Conservation (phyloP, 1,140 invertebrate species). For the Ericerus pela region DNA sequence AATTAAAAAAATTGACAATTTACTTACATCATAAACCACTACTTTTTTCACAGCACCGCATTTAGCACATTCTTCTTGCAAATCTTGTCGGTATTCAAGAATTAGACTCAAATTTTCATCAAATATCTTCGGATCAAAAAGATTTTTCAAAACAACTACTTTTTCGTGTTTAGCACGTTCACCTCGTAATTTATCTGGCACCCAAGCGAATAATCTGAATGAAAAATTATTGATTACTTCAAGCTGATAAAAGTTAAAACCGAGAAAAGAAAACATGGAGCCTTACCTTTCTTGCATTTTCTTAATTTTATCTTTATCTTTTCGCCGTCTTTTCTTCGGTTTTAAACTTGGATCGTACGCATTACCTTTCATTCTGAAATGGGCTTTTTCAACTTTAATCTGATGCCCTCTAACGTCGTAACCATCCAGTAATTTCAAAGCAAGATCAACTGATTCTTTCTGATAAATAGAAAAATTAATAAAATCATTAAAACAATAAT, state of each 20-base stretch:
- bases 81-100: constrained; percentile 78
- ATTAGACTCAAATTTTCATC: constrained; percentile 75
- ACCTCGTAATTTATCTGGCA: constrained; percentile 74
- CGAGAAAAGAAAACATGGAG: background rate
- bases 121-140: constrained; percentile 82
- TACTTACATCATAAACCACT: constrained; percentile 78
- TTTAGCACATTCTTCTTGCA: constrained; percentile 77
- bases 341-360: constrained; percentile 81
- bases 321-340: constrained; percentile 79
- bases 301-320: constrained; percentile 78
- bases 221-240: background rate
- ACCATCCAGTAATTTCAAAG: constrained; percentile 84
- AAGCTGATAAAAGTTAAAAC: background rate
- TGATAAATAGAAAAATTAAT: constrained; percentile 30
- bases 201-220: constrained; percentile 81
- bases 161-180: constrained; percentile 74
- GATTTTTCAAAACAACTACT: constrained; percentile 85
- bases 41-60: constrained; percentile 88
- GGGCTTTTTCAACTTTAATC: constrained; percentile 77
- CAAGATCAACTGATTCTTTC: constrained; percentile 87
- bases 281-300: constrained; percentile 80
- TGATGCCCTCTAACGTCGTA: constrained; percentile 60
- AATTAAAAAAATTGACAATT: too few species aligned
- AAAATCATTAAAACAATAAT: background rate
- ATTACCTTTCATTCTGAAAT: constrained; percentile 87